Conservation (phyloP, 1,140 invertebrate genomes). For the Microplitis mediator region DNA sequence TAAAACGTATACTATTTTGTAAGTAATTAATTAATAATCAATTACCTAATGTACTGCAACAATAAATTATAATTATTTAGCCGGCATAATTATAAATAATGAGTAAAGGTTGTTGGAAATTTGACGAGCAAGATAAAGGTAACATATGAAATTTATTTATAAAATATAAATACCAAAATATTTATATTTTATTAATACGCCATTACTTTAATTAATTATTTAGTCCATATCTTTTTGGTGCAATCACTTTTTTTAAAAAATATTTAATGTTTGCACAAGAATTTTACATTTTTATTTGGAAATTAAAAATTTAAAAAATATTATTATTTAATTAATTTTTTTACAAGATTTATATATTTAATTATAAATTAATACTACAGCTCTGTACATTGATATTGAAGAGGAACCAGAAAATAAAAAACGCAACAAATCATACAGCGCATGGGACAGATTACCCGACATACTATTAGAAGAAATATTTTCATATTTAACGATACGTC, state of each 20-base stretch:
- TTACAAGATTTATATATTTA: slow-evolving; percentile 19
- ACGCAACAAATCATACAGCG: slow-evolving; percentile 57
- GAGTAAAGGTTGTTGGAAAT: slow-evolving; percentile 66
- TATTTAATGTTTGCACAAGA: too few species aligned
- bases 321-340: background rate
- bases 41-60: too few species aligned
- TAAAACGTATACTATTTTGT: too few species aligned
- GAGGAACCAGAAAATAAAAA: slow-evolving; percentile 57
- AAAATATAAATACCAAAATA: slow-evolving; percentile 25
- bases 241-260: too few species aligned
- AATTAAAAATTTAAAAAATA: slow-evolving; percentile 26
- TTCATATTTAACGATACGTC: slow-evolving; percentile 69
- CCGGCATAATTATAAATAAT: slow-evolving; percentile 40
- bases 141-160: slow-evolving; percentile 23
- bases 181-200: background rate
- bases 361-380: slow-evolving; percentile 51
- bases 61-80: background rate
- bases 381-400: slow-evolving; percentile 68
- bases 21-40: too few species aligned
- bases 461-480: slow-evolving; percentile 81
- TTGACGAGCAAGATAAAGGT: slow-evolving; percentile 67
- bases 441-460: slow-evolving; percentile 77
- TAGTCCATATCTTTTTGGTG: too few species aligned
- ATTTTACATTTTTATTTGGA: background rate
- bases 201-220: background rate